A percentile compares a stretch with the other conserved stretches of the same genome.
These are phyloP conservation scores for Drosophila neonasuta DNA, from an alignment of 2,888 invertebrate species.

Conservation along the genomic window DNA sequence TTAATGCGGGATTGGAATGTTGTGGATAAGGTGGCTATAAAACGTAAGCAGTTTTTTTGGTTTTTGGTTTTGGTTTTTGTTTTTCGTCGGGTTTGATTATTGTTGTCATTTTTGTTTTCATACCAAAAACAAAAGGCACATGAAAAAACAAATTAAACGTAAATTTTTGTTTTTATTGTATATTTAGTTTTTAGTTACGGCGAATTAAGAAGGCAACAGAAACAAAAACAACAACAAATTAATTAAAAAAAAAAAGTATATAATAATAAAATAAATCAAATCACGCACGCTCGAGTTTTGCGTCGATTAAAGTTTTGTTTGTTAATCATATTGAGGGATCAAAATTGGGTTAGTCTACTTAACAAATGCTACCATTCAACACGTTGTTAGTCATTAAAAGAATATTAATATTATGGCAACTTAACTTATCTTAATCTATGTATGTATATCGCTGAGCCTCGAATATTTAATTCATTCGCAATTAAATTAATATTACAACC, in stretches of 20 bases:
- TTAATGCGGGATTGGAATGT: constrained; percentile 88
- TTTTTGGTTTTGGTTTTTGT: constrained; percentile 18
- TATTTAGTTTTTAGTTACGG: constrained; percentile 32
- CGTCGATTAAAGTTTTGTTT: constrained; percentile 29
- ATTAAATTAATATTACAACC: not conserved
- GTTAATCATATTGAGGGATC: constrained; percentile 32
- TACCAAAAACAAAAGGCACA: constrained; percentile 68
- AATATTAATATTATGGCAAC: constrained; percentile 1
- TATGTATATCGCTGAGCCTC: not conserved
- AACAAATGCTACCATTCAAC: constrained; percentile 30
- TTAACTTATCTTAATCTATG: constrained; percentile 34
- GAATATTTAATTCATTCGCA: not conserved
- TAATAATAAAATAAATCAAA: constrained; percentile 14
- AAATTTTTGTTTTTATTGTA: constrained; percentile 52
- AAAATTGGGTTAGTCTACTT: constrained; percentile 53
- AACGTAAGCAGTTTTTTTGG: constrained; percentile 69
- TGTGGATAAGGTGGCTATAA: constrained; percentile 89
- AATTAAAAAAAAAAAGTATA: constrained; percentile 3
- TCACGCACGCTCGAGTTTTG: constrained; percentile 26
- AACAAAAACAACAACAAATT: constrained; percentile 26
- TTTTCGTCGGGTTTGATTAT: constrained; percentile 40
- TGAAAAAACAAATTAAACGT: constrained; percentile 64
- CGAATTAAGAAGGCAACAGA: constrained; percentile 48
- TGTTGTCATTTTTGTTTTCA: constrained; percentile 48
- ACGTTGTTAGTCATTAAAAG: constrained; percentile 24